Base-by-base conservation (phyloP, 2,113 vertebrate species). In the Cromileptes altivelis region DNA sequence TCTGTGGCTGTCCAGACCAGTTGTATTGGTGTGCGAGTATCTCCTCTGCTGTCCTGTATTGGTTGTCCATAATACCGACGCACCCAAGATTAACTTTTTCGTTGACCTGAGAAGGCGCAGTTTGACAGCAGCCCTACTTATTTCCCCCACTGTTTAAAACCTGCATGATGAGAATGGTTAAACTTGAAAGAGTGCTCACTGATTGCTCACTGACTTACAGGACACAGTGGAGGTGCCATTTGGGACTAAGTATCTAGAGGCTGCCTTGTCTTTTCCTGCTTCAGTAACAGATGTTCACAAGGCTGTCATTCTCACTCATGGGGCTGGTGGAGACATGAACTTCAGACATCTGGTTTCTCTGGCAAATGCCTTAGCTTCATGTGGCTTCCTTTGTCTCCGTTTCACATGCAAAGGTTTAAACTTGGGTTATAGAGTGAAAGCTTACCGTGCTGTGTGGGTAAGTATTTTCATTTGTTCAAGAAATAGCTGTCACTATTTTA, bases 331-430 rank as follows among this genome's bases (percentile, higher is more conserved):
- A 89, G 97, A 98, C 85, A 97, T 98, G 97, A 97, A 98, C 94
- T 95, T 96, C 85, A 95, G 85, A 83, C 96, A 97, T 6, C 87
- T 99, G 53, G 93, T 96, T 50, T 97, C 96, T 84, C 81, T 99
- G 87, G 95, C 97, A 65, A 91, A 74, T 3, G 91, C 62, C 55
- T 91, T 97, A 67, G 96, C 95, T 18, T 86, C 95, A 13, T 85
- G 64, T 2, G 97, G 97, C 1, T 67, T 97, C 85, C 86, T 97
- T 11, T 97, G 96, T 73, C 94, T 99, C 64, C 93, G 98, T 1
- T 99, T 99, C 89, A 99, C 98, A 6, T 99, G 98, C 86, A 98
- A 97, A 97, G 94, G 96, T n/a, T 95, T 97, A 75, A 98, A 98
- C 68, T 70, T 99, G 72, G 85, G 47, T 4, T 95, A 98, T 30